These are phyloP conservation scores for Sebastes diaconus DNA, from an alignment of 2,797 vertebrate species.

Conservation along the genomic window DNA sequence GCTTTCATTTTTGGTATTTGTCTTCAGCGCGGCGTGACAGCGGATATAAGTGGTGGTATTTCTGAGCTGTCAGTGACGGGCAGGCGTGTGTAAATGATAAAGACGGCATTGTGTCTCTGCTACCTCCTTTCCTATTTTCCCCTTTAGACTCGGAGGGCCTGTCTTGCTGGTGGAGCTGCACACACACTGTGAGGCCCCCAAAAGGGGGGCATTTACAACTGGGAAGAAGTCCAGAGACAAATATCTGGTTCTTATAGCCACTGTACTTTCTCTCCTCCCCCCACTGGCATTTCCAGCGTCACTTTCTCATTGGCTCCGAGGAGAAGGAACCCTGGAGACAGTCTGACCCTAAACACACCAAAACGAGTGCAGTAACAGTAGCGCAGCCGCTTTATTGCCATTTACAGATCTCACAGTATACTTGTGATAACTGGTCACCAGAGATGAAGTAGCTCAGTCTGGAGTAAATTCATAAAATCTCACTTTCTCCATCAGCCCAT, in stretches of 20 bases:
- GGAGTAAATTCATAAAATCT: not conserved
- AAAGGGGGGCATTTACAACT: slow-evolving; percentile 83
- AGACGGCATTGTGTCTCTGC: slow-evolving; percentile 80
- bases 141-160: slow-evolving; percentile 71
- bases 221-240: slow-evolving; percentile 81
- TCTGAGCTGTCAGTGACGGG: slow-evolving; percentile 67
- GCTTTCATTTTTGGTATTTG: slow-evolving; percentile 53
- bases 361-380: slow-evolving; percentile 28
- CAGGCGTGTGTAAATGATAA: slow-evolving; percentile 80
- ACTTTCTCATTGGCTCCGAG: slow-evolving; percentile 68
- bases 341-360: slow-evolving; percentile 38
- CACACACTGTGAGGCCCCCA: slow-evolving; percentile 81
- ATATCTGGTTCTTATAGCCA: slow-evolving; percentile 81
- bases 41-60: slow-evolving; percentile 61
- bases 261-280: slow-evolving; percentile 68
- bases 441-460: not conserved
- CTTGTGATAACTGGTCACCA: slow-evolving; percentile 5
- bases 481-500: not conserved
- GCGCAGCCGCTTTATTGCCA: slow-evolving; percentile 20
- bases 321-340: slow-evolving; percentile 56
- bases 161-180: slow-evolving; percentile 72
- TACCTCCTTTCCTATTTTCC: slow-evolving; percentile 68
- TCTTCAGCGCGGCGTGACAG: slow-evolving; percentile 44
- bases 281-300: slow-evolving; percentile 64
- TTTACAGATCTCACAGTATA: slow-evolving; percentile 10